A percentile compares a stretch with the other conserved stretches of the same genome.
Evolutionary conservation across 2,888 invertebrate species (phyloP).

Genomic region (Uloborus plumipes): DNA sequence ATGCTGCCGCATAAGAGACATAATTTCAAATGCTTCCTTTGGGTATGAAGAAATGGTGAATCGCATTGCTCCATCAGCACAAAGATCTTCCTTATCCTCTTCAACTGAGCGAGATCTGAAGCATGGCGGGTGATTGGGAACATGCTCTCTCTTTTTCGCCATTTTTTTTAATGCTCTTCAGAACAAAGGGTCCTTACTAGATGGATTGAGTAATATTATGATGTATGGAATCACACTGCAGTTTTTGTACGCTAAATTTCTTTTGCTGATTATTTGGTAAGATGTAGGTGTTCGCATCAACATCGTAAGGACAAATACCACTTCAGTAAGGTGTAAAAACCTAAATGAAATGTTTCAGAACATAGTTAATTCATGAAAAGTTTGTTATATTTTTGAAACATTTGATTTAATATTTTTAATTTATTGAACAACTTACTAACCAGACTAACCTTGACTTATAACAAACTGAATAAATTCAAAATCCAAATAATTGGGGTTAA

Average conservation of each 20-base stretch:
- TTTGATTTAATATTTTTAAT: no score
- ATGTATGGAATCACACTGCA: slow-evolving; percentile 15
- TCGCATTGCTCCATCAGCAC: slow-evolving; percentile 54
- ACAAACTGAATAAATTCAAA: no score
- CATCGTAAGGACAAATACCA: neutral
- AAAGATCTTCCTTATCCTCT: slow-evolving; percentile 51
- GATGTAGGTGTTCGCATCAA: slow-evolving; percentile 8
- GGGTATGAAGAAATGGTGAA: slow-evolving; percentile 59
- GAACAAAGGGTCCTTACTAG: slow-evolving; percentile 14
- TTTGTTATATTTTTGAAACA: no score
- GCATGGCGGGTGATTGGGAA: slow-evolving; percentile 42
- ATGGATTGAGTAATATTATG: slow-evolving; percentile 9
- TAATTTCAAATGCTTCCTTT: slow-evolving; percentile 64
- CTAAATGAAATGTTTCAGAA: no score
- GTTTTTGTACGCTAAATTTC: slow-evolving; percentile 14
- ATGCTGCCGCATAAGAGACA: slow-evolving; percentile 79
- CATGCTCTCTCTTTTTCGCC: slow-evolving; percentile 51
- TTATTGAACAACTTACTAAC: no score
- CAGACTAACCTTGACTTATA: no score
- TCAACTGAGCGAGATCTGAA: slow-evolving; percentile 58
- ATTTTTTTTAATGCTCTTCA: slow-evolving; percentile 7
- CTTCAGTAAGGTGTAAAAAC: no score
- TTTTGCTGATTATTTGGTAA: slow-evolving; percentile 11
- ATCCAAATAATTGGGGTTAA: no score
- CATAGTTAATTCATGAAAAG: no score